Conservation (phyloP, 2,797 vertebrate genomes). For the Garrulus glandarius region DNA sequence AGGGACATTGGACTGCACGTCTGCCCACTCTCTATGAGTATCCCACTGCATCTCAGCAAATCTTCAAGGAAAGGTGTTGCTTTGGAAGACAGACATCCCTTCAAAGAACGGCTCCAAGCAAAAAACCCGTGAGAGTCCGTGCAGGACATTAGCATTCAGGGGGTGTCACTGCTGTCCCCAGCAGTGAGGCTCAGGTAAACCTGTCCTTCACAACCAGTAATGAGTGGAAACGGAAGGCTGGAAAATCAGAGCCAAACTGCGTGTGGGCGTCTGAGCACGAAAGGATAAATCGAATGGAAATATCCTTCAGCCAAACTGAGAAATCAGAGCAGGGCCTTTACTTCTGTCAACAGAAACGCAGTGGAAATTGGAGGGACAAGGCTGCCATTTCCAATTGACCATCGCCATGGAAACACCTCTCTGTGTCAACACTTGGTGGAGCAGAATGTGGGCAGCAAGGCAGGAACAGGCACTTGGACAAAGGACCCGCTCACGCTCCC, state of each 20-base stretch:
- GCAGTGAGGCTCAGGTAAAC: background rate
- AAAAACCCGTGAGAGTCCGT: fast-evolving
- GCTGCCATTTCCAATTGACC: conserved; percentile 65
- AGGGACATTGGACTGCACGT: fast-evolving
- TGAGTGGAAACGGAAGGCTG: background rate
- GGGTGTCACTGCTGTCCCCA: background rate
- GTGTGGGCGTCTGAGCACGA: conserved; percentile 9
- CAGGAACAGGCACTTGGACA: background rate
- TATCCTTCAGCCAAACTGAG: conserved; percentile 36
- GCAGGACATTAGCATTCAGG: background rate
- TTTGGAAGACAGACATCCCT: background rate
- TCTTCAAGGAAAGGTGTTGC: background rate
- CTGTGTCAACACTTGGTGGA: conserved; percentile 26
- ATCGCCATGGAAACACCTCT: conserved; percentile 69
- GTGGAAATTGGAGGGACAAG: conserved; percentile 34
- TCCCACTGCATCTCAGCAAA: background rate
- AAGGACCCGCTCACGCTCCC: fast-evolving
- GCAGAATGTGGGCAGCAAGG: background rate
- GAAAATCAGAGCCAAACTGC: background rate
- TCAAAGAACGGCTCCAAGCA: background rate
- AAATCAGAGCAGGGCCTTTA: conserved; percentile 56
- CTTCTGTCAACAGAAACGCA: conserved; percentile 44
- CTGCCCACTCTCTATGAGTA: background rate
- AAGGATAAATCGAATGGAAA: conserved; percentile 53
- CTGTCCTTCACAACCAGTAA: background rate